phyloP scores from a whole-genome alignment of 1,140 invertebrate genomes.

The Meloidogyne exigua region DNA sequence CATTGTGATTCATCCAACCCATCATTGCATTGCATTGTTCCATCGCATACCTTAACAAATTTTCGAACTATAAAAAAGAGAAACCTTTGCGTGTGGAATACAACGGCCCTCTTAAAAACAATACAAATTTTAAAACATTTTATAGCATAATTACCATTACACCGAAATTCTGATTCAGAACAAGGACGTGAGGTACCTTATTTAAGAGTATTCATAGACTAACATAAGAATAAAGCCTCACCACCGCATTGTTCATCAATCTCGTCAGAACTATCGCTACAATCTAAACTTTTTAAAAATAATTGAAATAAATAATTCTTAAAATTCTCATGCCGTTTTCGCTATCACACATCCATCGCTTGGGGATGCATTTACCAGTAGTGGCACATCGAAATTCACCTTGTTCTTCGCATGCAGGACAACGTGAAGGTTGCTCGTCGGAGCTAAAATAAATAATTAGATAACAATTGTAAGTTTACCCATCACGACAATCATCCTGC shows the following conservation, averaged over 20 bases:
- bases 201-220: slow-evolving; percentile 8
- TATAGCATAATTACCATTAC: slow-evolving; percentile 70
- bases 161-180: slow-evolving; percentile 79
- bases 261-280: slow-evolving; percentile 61
- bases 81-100: slow-evolving; percentile 73
- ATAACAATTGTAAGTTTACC: background rate
- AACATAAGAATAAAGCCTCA: background rate
- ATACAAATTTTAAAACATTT: background rate
- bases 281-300: slow-evolving; percentile 12
- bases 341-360: slow-evolving; percentile 87
- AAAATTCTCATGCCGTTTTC: slow-evolving; percentile 17
- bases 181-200: slow-evolving; percentile 60
- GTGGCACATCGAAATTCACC: slow-evolving; percentile 61
- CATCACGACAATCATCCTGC: slow-evolving; percentile 60
- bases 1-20: slow-evolving; percentile 60
- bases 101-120: slow-evolving; percentile 75
- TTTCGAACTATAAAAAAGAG: slow-evolving; percentile 11
- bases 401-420: slow-evolving; percentile 56
- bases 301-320: background rate
- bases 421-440: slow-evolving; percentile 49
- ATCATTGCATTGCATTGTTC: slow-evolving; percentile 61
- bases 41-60: slow-evolving; percentile 48
- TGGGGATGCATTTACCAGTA: slow-evolving; percentile 85
- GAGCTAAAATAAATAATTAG: slow-evolving; percentile 24
- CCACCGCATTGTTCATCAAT: slow-evolving; percentile 49